Evolutionary conservation across 2,113 vertebrate species (phyloP).

Genomic region (Urocitellus parryii): DNA sequence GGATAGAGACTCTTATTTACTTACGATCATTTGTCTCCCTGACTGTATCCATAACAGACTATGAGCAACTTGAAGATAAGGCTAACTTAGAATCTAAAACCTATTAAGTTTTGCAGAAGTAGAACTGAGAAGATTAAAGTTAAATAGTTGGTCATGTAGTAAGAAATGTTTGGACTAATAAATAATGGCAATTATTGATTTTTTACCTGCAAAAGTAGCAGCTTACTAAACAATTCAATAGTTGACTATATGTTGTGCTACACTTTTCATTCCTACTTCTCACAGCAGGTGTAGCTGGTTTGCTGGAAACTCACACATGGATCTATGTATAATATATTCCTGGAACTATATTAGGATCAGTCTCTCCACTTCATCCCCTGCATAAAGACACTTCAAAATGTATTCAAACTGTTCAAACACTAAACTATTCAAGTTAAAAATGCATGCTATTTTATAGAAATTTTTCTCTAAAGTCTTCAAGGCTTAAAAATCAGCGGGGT

Average conservation of each 20-base stretch:
- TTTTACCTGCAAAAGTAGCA: neutral
- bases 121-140: neutral
- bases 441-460: neutral
- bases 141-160: neutral
- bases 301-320: neutral
- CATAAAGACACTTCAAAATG: neutral
- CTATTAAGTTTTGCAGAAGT: neutral
- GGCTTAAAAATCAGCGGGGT: neutral
- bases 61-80: neutral
- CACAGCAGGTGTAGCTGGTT: neutral
- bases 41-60: neutral
- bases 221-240: neutral
- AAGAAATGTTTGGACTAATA: neutral
- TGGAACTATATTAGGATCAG: neutral
- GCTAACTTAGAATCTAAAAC: neutral
- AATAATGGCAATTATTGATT: neutral
- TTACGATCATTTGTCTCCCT: neutral
- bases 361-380: neutral
- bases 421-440: slow-evolving; percentile 9
- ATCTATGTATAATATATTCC: neutral
- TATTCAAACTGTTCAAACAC: neutral
- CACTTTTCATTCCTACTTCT: neutral
- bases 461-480: neutral
- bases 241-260: neutral
- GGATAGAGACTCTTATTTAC: neutral